Percentiles rank a stretch among this genome's conserved stretches.
Evolutionary conservation across 2,113 vertebrate species (phyloP).

Genomic region (Rissa tridactyla): DNA sequence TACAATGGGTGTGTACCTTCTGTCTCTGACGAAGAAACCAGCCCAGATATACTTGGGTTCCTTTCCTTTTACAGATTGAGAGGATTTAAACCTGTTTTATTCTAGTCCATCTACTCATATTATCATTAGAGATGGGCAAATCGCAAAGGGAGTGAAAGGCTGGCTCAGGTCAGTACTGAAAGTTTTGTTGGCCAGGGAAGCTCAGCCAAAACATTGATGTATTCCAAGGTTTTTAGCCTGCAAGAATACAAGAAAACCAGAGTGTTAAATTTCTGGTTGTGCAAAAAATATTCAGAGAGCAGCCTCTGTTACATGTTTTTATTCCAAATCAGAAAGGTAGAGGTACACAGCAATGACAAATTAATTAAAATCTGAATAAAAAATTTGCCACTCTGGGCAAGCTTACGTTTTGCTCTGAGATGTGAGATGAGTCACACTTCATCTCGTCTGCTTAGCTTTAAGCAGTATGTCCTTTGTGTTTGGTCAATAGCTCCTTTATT

Average conservation of each 20-base stretch:
- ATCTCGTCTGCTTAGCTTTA: neutral
- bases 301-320: neutral
- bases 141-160: neutral
- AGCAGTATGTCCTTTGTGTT: neutral
- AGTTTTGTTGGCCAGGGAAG: conserved; percentile 6
- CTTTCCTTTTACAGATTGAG: neutral
- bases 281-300: neutral
- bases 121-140: neutral
- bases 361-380: neutral
- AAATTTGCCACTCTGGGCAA: neutral
- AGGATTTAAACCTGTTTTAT: conserved; percentile 25
- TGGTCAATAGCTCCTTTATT: neutral
- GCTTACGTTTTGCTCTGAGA: neutral
- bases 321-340: neutral
- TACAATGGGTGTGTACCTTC: conserved; percentile 12
- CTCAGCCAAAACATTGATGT: neutral
- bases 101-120: neutral
- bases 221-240: neutral
- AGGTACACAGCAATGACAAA: neutral
- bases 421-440: neutral
- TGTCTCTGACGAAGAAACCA: neutral
- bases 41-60: conserved; percentile 13
- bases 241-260: neutral
- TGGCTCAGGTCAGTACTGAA: neutral
- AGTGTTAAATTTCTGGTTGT: neutral